Conservation (phyloP, 2,888 invertebrate genomes). For the Andrena haemorrhoa region DNA sequence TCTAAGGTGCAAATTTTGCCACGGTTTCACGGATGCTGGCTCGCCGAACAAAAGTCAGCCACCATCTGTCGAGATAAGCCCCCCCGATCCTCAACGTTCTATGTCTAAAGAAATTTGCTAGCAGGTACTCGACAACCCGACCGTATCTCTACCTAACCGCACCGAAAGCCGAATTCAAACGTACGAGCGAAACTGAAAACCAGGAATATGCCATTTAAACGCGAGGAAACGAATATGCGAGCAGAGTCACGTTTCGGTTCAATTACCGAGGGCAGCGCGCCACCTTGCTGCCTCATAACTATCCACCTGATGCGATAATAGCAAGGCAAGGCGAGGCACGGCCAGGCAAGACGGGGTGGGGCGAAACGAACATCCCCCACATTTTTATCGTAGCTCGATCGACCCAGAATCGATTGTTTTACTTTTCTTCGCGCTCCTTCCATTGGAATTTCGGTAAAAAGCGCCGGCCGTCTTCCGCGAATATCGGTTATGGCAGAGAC, state of each 20-base stretch:
- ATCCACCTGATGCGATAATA: constrained; percentile 30
- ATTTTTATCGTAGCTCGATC: neutral
- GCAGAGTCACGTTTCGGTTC: constrained; percentile 25
- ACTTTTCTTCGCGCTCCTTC: neutral
- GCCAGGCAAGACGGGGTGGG: too few relatives aligned
- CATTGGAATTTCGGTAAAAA: neutral
- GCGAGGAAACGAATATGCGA: neutral
- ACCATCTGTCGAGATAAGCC: too few relatives aligned
- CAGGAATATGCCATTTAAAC: neutral
- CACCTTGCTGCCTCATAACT: constrained; percentile 4
- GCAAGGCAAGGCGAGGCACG: neutral
- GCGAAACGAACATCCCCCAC: constrained; percentile 5
- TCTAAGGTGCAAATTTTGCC: too few relatives aligned
- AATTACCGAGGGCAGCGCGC: constrained; percentile 18
- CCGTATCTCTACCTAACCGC: too few relatives aligned
- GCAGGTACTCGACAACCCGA: too few relatives aligned
- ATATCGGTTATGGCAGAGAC: constrained; percentile 18
- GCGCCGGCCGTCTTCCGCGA: neutral
- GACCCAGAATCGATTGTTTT: constrained; percentile 16
- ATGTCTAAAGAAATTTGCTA: too few relatives aligned
- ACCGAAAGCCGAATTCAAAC: neutral
- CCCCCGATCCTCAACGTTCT: too few relatives aligned
- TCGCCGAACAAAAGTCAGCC: too few relatives aligned
- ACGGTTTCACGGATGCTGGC: too few relatives aligned
- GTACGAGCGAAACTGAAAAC: neutral